phyloP scores from a whole-genome alignment of 1,140 invertebrate species.

The Tyrophagus putrescentiae region DNA sequence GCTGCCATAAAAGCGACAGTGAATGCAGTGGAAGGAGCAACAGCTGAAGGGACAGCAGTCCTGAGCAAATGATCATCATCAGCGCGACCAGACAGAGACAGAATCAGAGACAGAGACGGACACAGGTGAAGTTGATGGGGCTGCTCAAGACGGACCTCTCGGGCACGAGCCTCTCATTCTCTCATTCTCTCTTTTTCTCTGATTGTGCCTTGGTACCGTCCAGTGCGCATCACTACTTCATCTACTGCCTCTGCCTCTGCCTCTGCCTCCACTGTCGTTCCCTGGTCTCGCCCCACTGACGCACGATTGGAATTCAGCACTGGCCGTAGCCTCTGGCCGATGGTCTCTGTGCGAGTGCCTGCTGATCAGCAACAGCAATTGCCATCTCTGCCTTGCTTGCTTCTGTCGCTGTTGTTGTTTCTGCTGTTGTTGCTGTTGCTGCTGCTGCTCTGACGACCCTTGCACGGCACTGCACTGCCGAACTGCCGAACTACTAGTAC shows the following conservation, averaged over 20 bases:
- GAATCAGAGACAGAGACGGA: neutral
- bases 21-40: neutral
- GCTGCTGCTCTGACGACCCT: neutral
- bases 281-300: slow-evolving; percentile 7
- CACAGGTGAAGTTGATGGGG: neutral
- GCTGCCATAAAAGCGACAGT: neutral
- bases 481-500: too few relatives aligned
- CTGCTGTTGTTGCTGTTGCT: too few relatives aligned
- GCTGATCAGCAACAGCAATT: too few relatives aligned
- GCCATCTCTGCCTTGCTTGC: too few relatives aligned
- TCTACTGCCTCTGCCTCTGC: too few relatives aligned
- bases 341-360: neutral
- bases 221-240: neutral
- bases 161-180: neutral
- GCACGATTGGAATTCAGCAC: neutral
- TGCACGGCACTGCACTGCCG: neutral
- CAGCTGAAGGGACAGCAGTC: neutral
- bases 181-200: too few relatives aligned
- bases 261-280: too few relatives aligned
- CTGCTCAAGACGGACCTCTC: neutral
- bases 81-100: neutral
- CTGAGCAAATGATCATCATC: neutral
- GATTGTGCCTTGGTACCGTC: too few relatives aligned
- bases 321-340: neutral
- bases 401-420: too few relatives aligned